Evolutionary conservation across 2,888 invertebrate genomes (phyloP), one percentile per base, ranked within the genome.

Genomic region (Rhagium mordax): DNA sequence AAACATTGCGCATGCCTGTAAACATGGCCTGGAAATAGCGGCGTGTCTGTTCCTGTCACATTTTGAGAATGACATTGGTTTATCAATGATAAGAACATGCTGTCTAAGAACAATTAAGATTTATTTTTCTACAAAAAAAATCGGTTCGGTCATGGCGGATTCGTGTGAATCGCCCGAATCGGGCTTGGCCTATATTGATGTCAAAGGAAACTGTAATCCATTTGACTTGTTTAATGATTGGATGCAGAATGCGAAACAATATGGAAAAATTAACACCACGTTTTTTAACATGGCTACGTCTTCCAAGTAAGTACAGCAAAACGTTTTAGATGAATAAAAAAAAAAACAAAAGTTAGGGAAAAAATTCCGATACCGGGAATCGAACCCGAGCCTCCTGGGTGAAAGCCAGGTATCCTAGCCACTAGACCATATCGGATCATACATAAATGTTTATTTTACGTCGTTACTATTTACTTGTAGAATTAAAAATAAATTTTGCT

Each of bases 351-450:
- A 27, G 1, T 10, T 53, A 33, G 10, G 0, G 64, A 61, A 59
- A 8, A 5, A 13, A 0, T 90, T 89, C 89, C 89, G 89, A 87
- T 89, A 90, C 89, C 89, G 89, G 89, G 90, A 90, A 90, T 90
- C 90, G 89, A 91, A 90, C 90, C 90, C 90, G 90, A 89, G 90
- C 90, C 90, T 90, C 89, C 90, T 90, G 90, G 90, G 89, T 90
- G 90, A 90, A 87, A 90, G 90, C 89, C 90, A 90, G 89, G 88
- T 90, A 90, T 90, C 89, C 89, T 90, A 90, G 88, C 90, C 90
- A 90, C 89, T 90, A 90, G 89, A 90, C 90, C 89, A 90, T 89
- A 89, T 87, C 88, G 89, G 88, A 89, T 13, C 6, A n/a, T 49
- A 20, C n/a, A n/a, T n/a, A n/a, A n/a, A n/a, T n/a, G n/a, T n/a